Conservation (phyloP, 2,797 vertebrate species). For the Todus mexicanus region DNA sequence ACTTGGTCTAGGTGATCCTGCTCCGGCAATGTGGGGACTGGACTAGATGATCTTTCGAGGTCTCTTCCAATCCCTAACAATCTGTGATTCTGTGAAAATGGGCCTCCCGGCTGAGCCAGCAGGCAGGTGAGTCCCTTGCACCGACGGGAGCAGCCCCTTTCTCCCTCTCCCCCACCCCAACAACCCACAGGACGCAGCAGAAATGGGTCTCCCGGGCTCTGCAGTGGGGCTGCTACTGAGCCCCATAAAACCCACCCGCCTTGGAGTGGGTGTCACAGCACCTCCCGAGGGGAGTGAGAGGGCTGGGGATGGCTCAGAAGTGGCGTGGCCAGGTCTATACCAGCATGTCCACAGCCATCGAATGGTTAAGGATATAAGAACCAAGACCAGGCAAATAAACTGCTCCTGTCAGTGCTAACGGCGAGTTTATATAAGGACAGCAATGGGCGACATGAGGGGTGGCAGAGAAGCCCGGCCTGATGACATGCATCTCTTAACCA, state of each 20-base stretch:
- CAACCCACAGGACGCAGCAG: rapidly evolving
- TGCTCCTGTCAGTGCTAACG: not conserved
- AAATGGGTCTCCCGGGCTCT: not conserved
- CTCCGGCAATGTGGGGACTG: too few species aligned
- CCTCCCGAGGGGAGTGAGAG: not conserved
- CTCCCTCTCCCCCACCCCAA: too few species aligned
- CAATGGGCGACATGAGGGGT: not conserved
- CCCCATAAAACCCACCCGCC: too few species aligned
- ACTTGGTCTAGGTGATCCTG: too few species aligned
- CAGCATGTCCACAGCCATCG: rapidly evolving
- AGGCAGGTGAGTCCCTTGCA: not conserved
- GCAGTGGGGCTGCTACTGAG: not conserved
- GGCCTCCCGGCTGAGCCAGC: not conserved
- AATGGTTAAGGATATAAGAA: not conserved
- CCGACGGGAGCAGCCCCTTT: not conserved
- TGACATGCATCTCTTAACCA: rapidly evolving
- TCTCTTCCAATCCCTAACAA: too few species aligned
- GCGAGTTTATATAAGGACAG: not conserved
- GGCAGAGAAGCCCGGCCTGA: not conserved
- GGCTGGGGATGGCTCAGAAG: not conserved
- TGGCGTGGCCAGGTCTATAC: rapidly evolving
- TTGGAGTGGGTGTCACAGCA: not conserved
- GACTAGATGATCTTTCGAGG: too few species aligned
- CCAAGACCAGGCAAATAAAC: not conserved
- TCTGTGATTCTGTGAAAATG: too few species aligned